Base-by-base conservation (phyloP, 2,797 vertebrate species). In the Tadarida brasiliensis region DNA sequence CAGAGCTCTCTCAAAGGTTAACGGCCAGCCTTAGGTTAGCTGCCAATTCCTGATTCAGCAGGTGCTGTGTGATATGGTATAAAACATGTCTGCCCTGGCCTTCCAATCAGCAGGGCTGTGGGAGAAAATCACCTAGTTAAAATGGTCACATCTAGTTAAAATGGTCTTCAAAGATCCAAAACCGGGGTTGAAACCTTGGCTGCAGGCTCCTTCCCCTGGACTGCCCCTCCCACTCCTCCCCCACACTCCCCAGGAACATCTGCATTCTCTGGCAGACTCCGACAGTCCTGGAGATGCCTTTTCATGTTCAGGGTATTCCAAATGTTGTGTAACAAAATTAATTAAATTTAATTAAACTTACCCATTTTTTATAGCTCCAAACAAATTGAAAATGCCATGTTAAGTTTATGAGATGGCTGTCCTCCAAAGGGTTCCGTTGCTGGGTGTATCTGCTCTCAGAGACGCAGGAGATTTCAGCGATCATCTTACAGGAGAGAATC, bases 331-430 rank as follows among this genome's bases (percentile, higher is more conserved):
- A 96, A 98, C 96, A 98, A 98, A 98, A 98, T 96, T 98, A 97
- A 98, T 98, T 97, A 91, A 63, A 91, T 98, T 98, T 98, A 98
- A 98, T 98, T 98, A 98, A 98, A 98, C 80, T 84, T 98, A 98
- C 93, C 96, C 92, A 93, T 91, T 97, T 98, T 98, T 98, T 97
- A 98, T 82, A 97, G 96, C 94, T 88, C 84, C 82, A 98, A 98
- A 96, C 92, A 98, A 97, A 97, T 97, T 91, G 91, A 95, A 96
- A 94, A 96, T 85, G 94, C 94, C 67, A 95, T 63, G 89, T 91
- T 96, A 96, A 97, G 96, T 81, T 96, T 98, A 96, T 28, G 83
- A 98, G 96, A 97, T 96, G 98, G 96, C 96, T 94, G 81, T 86
- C 73, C 97, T 97, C 95, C 98, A 98, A 97, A 98, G 96, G 94